Evolutionary conservation across 2,113 vertebrate species (phyloP), one percentile per base, ranked within the genome.

Genomic region (Dasypus novemcinctus): DNA sequence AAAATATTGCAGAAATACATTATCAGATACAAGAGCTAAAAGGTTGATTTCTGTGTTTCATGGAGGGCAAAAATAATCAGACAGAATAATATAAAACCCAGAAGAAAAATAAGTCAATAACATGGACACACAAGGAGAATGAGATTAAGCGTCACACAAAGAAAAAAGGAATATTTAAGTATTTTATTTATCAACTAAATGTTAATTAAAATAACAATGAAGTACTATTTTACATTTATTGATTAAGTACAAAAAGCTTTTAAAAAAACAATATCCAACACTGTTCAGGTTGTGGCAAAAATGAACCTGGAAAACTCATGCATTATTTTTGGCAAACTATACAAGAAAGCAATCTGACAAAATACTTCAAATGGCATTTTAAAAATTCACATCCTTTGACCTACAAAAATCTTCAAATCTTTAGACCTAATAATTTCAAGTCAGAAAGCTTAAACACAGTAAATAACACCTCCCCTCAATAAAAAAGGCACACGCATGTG

Each of bases 161-260:
- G 23, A 36, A 49, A 92, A 74, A 78, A 61, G 91, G 25, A 87
- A 92, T 20, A 97, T 52, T 66, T 14, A 46, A 63, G 10, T 29
- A 59, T 57, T 61, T 90, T 86, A 87, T 75, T 91, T 72, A 90
- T 72, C 78, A 90, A 96, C 95, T 25, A n/a, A 85, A 95, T 25
- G 43, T 8, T 92, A 91, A 82, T 88, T 90, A 84, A 95, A 93
- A 85, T 0, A 93, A 85, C 0, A 76, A 86, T 46, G n/a, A 92
- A 95, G 23, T 81, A 36, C 12, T 4, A 76, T 9, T 80, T 91
- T 79, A 72, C 18, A 89, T 83, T 69, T 71, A 89, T 72, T 75
- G 49, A 80, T 86, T 68, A 71, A 80, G 71, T 74, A 74, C 7
- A 63, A 95, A 91, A 82, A 87, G 5, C 14, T 86, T n/a, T 82